phyloP scores from a whole-genome alignment of 2,113 vertebrate genomes.

The Galemys pyrenaicus region DNA sequence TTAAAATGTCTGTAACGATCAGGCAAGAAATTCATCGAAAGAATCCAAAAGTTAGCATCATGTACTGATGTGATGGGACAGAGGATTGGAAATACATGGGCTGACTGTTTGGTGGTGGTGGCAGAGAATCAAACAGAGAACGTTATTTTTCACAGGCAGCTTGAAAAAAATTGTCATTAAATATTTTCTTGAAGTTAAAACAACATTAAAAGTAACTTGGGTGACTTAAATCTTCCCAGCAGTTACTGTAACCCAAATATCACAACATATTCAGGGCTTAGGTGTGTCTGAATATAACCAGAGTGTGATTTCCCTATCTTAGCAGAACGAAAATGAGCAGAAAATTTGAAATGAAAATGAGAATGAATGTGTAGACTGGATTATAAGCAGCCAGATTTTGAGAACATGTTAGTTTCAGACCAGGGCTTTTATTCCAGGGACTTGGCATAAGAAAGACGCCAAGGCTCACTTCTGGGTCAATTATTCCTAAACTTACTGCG shows the following conservation, averaged over 20 bases:
- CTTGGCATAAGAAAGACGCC: conserved; percentile 7
- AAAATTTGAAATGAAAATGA: conserved; percentile 41
- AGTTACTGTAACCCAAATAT: conserved; percentile 17
- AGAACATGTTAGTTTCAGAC: conserved; percentile 51
- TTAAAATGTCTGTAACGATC: neutral
- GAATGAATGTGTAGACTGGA: conserved; percentile 44
- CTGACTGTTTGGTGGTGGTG: neutral
- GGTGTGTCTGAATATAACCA: neutral
- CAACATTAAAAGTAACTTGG: conserved; percentile 21
- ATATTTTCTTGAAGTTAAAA: conserved; percentile 58
- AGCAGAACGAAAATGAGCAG: neutral
- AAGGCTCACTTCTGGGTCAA: conserved; percentile 49
- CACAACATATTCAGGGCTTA: neutral
- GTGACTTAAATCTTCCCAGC: neutral
- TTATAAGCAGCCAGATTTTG: conserved; percentile 33
- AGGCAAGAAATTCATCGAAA: neutral
- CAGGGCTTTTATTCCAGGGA: conserved; percentile 58
- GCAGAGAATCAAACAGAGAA: conserved; percentile 27
- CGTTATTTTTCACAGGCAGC: conserved; percentile 38
- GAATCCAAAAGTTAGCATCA: conserved; percentile 23
- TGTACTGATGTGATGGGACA: neutral
- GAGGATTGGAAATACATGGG: neutral
- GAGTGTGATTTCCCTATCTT: neutral
- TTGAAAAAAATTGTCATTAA: conserved; percentile 39
- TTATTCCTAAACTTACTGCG: conserved; percentile 50